Conservation (phyloP, 37 sponge, comb jelly and placozoan genomes). For the Lycopodina hypogea region DNA sequence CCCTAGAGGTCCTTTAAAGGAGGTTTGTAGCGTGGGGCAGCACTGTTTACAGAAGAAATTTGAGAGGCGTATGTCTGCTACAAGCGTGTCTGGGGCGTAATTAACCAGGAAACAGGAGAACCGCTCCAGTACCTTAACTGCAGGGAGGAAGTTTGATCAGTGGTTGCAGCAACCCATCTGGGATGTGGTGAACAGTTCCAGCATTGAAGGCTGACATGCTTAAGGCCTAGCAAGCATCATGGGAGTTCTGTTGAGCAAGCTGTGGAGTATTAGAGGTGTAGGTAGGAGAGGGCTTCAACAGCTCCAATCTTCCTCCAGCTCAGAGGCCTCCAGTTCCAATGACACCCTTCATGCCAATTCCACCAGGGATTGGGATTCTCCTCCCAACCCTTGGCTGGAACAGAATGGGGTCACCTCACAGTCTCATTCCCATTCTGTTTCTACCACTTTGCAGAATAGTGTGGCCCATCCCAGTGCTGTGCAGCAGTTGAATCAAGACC, state of each 20-base stretch:
- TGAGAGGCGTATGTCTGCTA: too few species aligned
- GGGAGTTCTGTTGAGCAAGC: constrained; percentile 23
- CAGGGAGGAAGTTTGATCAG: too few species aligned
- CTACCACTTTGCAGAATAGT: background rate
- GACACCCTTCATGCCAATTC: background rate
- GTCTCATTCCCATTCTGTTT: constrained; percentile 2
- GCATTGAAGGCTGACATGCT: background rate
- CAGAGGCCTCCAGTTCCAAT: background rate
- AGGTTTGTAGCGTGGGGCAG: too few species aligned
- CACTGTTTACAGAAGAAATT: too few species aligned
- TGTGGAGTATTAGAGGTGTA: background rate
- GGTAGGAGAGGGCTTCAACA: background rate
- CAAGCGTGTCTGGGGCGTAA: too few species aligned
- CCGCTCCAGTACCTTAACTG: too few species aligned
- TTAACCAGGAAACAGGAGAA: too few species aligned
- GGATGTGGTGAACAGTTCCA: too few species aligned
- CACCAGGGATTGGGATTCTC: background rate
- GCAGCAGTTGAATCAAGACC: constrained; percentile 1
- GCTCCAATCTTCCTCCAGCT: background rate
- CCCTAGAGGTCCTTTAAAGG: too few species aligned
- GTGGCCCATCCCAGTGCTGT: background rate
- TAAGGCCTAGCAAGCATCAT: background rate
- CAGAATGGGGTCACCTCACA: background rate
- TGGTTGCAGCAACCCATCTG: too few species aligned
- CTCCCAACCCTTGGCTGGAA: background rate